Evolutionary conservation across 92 coral and sea anemone genomes (phyloP).

Genomic region (Porites lobata): DNA sequence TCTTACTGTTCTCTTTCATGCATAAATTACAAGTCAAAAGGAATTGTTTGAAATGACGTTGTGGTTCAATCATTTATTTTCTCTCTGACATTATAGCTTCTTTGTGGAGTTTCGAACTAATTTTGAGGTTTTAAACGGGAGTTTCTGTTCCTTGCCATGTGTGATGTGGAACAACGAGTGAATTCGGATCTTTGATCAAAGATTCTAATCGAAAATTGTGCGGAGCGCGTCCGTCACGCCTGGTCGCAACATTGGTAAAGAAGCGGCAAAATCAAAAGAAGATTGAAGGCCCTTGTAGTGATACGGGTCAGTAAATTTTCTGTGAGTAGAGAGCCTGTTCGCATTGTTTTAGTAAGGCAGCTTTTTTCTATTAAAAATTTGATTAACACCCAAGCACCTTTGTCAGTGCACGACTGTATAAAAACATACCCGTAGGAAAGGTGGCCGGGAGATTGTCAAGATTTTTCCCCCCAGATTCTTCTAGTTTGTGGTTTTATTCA

Average conservation of each 20-base stretch:
- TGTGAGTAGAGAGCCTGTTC: not conserved
- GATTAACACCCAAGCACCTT: constrained; percentile 1
- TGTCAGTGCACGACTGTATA: not conserved
- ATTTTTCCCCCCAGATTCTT: constrained; percentile 39
- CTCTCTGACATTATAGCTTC: constrained; percentile 21
- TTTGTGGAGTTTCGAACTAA: constrained; percentile 5
- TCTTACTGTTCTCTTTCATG: constrained; percentile 57
- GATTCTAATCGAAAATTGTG: constrained; percentile 25
- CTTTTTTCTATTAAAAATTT: not conserved
- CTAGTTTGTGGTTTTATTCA: constrained; percentile 34
- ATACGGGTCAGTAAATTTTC: constrained; percentile 23
- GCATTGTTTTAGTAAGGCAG: not conserved
- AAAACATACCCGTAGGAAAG: constrained; percentile 22
- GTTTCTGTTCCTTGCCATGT: not conserved
- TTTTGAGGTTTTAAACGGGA: not conserved
- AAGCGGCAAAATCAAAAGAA: constrained; percentile 70
- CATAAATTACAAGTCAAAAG: constrained; percentile 56
- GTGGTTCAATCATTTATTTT: constrained; percentile 41
- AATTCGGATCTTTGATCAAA: constrained; percentile 26
- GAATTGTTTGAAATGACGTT: constrained; percentile 62
- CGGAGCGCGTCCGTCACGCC: constrained; percentile 52
- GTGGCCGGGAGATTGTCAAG: not conserved
- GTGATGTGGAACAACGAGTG: not conserved
- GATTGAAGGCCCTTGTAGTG: constrained; percentile 27
- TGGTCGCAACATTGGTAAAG: constrained; percentile 52